Percentiles rank a stretch among this genome's conserved stretches.
Evolutionary conservation across 1,140 invertebrate species (phyloP).

Genomic region (Patella vulgata): DNA sequence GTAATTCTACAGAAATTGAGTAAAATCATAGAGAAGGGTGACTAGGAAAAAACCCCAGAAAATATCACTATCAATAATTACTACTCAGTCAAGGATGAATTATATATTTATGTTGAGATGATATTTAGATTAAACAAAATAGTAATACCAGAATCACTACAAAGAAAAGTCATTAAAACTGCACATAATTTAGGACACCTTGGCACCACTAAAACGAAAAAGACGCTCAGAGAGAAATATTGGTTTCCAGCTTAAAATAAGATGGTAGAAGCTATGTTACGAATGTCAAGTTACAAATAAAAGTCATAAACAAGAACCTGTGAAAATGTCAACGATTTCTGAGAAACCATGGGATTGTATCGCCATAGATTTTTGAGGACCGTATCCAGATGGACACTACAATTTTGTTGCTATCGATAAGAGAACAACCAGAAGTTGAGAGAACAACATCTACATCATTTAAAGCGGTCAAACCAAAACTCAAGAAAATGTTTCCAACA

Average conservation of each 20-base stretch:
- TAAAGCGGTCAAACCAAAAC: no score
- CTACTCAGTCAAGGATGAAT: slow-evolving; percentile 21
- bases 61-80: slow-evolving; percentile 12
- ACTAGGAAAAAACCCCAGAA: slow-evolving; percentile 11
- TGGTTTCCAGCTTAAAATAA: slow-evolving; percentile 35
- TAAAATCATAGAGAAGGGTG: slow-evolving; percentile 6
- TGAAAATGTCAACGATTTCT: no score
- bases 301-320: slow-evolving; percentile 14
- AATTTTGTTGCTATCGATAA: no score
- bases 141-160: slow-evolving; percentile 28
- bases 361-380: no score
- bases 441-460: no score
- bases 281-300: slow-evolving; percentile 28
- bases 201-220: slow-evolving; percentile 38
- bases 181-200: slow-evolving; percentile 30
- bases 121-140: slow-evolving; percentile 25
- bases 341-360: no score
- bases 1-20: no score
- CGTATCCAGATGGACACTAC: no score
- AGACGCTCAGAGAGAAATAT: slow-evolving; percentile 30
- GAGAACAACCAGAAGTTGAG: no score
- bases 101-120: slow-evolving; percentile 13
- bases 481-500: no score
- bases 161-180: slow-evolving; percentile 21
- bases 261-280: slow-evolving; percentile 29